Conservation (phyloP, 2,888 invertebrate species). For the Metopia argyrocephala region DNA sequence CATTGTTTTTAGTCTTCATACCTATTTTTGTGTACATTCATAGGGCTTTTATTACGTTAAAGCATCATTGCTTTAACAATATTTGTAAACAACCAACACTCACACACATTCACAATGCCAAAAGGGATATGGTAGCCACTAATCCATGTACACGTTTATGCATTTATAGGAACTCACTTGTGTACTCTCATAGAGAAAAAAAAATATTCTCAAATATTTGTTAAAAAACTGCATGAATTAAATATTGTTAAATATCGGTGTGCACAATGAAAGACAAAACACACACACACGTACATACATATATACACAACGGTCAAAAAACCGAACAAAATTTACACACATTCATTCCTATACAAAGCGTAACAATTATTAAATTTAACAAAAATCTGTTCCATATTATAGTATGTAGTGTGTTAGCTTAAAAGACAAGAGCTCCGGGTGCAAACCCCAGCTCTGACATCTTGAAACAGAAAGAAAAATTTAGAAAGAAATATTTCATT, state of each 20-base stretch:
- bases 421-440: too few species aligned
- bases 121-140: background rate
- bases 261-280: slow-evolving; percentile 16
- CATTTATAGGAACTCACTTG: slow-evolving; percentile 5
- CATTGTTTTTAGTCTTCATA: slow-evolving; percentile 6
- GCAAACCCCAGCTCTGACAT: too few species aligned
- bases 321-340: background rate
- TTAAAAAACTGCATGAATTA: slow-evolving; percentile 60
- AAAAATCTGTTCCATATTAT: too few species aligned
- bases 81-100: slow-evolving; percentile 55
- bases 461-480: too few species aligned
- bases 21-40: background rate
- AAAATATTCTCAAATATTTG: slow-evolving; percentile 59
- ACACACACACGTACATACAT: background rate
- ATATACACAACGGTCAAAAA: background rate
- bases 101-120: background rate
- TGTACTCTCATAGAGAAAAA: slow-evolving; percentile 5
- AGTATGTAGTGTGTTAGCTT: too few species aligned
- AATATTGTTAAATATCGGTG: slow-evolving; percentile 48
- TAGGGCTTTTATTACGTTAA: slow-evolving; percentile 53
- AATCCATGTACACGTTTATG: background rate
- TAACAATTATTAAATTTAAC: too few species aligned
- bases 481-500: too few species aligned
- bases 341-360: too few species aligned
- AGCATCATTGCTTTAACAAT: slow-evolving; percentile 60